These are phyloP conservation scores for Parotocinclus haroldoi DNA, from an alignment of 2,797 vertebrate species.

Conservation along the genomic window DNA sequence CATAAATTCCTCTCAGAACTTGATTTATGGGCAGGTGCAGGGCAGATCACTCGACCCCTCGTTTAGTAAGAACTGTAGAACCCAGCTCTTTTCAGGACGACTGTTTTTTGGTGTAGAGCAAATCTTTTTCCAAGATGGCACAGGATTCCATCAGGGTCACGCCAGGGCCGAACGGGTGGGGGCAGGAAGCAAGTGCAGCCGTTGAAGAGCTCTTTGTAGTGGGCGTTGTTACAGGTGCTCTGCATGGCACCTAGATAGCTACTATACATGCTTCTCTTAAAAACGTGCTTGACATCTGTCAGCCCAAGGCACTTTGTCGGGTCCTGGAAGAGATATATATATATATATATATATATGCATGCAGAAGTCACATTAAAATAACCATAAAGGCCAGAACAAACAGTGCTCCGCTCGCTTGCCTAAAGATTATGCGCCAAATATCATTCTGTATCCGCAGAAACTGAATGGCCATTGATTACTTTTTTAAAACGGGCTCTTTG, in stretches of 20 bases:
- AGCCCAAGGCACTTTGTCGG: conserved; percentile 50
- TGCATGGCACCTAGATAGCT: conserved; percentile 66
- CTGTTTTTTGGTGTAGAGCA: conserved; percentile 60
- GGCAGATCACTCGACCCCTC: conserved; percentile 50
- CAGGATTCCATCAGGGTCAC: conserved; percentile 62
- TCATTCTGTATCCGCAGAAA: too few species aligned
- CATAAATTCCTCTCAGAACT: conserved; percentile 56
- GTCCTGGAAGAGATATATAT: too few species aligned
- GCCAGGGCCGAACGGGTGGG: conserved; percentile 58
- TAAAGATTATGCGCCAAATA: too few species aligned
- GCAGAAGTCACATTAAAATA: background rate
- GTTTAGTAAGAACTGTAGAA: conserved; percentile 3
- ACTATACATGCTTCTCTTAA: conserved; percentile 65
- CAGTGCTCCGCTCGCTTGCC: too few species aligned
- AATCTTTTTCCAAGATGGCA: conserved; percentile 75
- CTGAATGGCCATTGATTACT: too few species aligned
- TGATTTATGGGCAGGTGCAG: conserved; percentile 70
- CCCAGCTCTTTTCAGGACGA: conserved; percentile 59
- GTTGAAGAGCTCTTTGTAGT: conserved; percentile 76
- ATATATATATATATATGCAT: too few species aligned
- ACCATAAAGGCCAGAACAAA: conserved; percentile 10
- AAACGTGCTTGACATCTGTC: conserved; percentile 74
- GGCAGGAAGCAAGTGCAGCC: conserved; percentile 72
- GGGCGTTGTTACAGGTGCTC: conserved; percentile 80
- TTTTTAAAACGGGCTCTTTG: background rate